Evolutionary conservation across 2,797 vertebrate species (phyloP).

Genomic region (Spinus olivaceus): DNA sequence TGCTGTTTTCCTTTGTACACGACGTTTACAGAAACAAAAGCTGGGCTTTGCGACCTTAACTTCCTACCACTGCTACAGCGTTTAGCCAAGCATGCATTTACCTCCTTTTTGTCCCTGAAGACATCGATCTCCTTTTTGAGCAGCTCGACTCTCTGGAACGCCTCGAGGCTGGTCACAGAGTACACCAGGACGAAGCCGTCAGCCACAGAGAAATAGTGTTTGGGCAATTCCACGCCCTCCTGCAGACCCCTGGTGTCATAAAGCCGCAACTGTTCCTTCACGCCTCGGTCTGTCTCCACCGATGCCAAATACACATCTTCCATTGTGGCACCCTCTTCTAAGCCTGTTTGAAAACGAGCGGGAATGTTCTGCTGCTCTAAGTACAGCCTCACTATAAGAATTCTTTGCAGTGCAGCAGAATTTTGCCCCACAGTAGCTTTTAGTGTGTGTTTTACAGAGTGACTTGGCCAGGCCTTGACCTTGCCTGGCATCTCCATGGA

Average conservation of each 20-base stretch:
- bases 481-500: not conserved
- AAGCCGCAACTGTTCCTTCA: conserved; percentile 91
- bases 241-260: conserved; percentile 91
- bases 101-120: conserved; percentile 95
- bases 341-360: conserved; percentile 72
- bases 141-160: conserved; percentile 87
- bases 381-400: not conserved
- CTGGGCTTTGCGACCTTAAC: not conserved
- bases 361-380: not conserved
- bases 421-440: not conserved
- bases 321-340: conserved; percentile 86
- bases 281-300: conserved; percentile 90
- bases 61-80: not conserved
- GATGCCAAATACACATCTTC: conserved; percentile 93
- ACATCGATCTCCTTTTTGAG: conserved; percentile 94
- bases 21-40: not conserved
- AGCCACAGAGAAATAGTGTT: conserved; percentile 90
- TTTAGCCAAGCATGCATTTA: not conserved
- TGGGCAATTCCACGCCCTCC: conserved; percentile 86
- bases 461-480: not conserved
- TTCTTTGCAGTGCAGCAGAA: not conserved
- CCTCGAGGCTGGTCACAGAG: conserved; percentile 89
- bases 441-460: not conserved
- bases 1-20: not conserved
- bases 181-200: conserved; percentile 95